These are phyloP conservation scores for Toxotes chatareus DNA, from an alignment of 2,113 vertebrate genomes.

Conservation along the genomic window DNA sequence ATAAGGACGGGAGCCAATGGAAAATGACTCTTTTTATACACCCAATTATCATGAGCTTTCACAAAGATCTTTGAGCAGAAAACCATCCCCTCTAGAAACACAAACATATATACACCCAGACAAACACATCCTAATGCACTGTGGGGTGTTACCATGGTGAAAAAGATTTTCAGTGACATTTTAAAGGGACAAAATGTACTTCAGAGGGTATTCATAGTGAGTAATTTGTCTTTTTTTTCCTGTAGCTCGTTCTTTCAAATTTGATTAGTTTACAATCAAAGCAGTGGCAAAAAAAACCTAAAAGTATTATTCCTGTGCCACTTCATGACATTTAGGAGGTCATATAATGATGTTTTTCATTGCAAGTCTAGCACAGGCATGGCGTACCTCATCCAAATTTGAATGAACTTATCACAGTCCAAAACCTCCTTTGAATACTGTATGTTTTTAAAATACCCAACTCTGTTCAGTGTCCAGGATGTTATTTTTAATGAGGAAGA, in stretches of 20 bases:
- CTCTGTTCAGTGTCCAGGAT: constrained; percentile 36
- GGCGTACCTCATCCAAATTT: neutral
- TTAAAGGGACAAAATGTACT: constrained; percentile 39
- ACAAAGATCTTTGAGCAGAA: neutral
- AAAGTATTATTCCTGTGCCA: neutral
- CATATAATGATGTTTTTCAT: neutral
- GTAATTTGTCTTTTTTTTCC: neutral
- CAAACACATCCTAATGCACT: constrained; percentile 10
- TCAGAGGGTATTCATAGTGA: constrained; percentile 35
- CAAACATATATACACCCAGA: neutral
- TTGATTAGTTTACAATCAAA: constrained; percentile 14
- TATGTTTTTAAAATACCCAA: constrained; percentile 21
- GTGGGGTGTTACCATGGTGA: constrained; percentile 37
- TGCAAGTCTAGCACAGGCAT: neutral
- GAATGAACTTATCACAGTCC: constrained; percentile 38
- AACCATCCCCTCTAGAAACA: neutral
- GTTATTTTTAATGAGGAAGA: constrained; percentile 67
- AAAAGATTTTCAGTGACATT: constrained; percentile 49
- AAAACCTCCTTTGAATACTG: constrained; percentile 21
- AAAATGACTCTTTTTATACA: neutral
- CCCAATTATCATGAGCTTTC: neutral
- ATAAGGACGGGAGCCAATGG: neutral
- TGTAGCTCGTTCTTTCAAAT: neutral
- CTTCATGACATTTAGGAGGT: neutral
- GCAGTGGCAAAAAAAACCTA: neutral